phyloP scores from a whole-genome alignment of 2,888 invertebrate genomes.

The Diadromus collaris region DNA sequence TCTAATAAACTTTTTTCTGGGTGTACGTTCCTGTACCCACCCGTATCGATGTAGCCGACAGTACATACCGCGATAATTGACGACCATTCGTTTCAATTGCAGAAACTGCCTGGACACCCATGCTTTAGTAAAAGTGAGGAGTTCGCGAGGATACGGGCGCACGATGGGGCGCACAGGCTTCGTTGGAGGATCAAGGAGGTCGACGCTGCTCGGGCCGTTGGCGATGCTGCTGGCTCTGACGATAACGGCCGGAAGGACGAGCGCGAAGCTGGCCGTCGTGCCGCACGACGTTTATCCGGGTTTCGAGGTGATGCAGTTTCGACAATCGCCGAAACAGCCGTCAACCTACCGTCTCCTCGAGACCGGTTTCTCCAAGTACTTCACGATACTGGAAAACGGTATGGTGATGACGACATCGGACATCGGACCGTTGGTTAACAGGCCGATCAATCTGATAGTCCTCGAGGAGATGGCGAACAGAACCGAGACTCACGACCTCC shows the following conservation, averaged over 20 bases:
- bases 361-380: conserved; percentile 91
- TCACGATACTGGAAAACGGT: conserved; percentile 93
- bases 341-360: conserved; percentile 87
- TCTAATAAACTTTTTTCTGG: too few species aligned
- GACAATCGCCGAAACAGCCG: conserved; percentile 75
- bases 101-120: conserved; percentile 66
- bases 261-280: conserved; percentile 83
- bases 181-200: conserved; percentile 62
- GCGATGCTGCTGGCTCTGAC: conserved; percentile 66
- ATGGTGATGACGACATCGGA: conserved; percentile 95
- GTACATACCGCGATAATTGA: background rate
- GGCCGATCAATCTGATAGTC: conserved; percentile 90
- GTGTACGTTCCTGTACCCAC: too few species aligned
- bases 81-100: conserved; percentile 21
- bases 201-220: conserved; percentile 15
- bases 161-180: conserved; percentile 73
- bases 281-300: conserved; percentile 96
- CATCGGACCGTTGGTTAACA: conserved; percentile 89
- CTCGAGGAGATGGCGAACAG: conserved; percentile 91
- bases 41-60: too few species aligned
- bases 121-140: conserved; percentile 74
- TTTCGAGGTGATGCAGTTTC: conserved; percentile 91
- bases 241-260: conserved; percentile 44
- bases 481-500: conserved; percentile 90
- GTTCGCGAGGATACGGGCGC: conserved; percentile 61